phyloP scores from a whole-genome alignment of 2,113 vertebrate genomes.

The Pteronura brasiliensis region DNA sequence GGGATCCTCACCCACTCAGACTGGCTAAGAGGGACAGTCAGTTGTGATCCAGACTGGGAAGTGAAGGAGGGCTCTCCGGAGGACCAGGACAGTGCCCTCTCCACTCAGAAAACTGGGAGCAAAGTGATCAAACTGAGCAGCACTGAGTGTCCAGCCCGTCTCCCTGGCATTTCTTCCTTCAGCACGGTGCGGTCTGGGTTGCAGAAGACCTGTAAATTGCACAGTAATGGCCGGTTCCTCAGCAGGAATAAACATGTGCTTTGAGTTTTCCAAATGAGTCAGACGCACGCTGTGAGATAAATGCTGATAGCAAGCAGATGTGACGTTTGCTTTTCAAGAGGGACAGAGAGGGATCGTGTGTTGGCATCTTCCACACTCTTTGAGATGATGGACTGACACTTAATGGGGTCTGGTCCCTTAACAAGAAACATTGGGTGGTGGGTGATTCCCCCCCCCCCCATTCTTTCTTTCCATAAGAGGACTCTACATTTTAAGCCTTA shows the following conservation, averaged over 20 bases:
- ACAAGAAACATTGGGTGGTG: not conserved
- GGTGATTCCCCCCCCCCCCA: not conserved
- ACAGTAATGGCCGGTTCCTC: slow-evolving; percentile 81
- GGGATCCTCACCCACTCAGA: not conserved
- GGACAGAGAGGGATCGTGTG: slow-evolving; percentile 56
- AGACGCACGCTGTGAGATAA: slow-evolving; percentile 83
- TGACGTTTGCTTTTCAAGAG: slow-evolving; percentile 80
- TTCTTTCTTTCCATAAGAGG: slow-evolving; percentile 52
- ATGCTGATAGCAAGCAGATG: slow-evolving; percentile 89
- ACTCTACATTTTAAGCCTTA: slow-evolving; percentile 65
- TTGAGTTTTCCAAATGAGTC: slow-evolving; percentile 88
- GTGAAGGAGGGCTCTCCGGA: not conserved
- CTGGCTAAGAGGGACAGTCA: not conserved
- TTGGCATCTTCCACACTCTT: slow-evolving; percentile 63
- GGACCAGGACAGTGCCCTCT: slow-evolving; percentile 51
- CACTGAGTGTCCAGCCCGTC: slow-evolving; percentile 56
- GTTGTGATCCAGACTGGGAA: not conserved
- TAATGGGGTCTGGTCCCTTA: slow-evolving; percentile 39
- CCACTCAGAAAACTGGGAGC: slow-evolving; percentile 58
- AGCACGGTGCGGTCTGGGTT: slow-evolving; percentile 71
- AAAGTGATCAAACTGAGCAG: slow-evolving; percentile 71
- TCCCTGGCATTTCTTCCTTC: slow-evolving; percentile 68
- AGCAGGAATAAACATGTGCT: slow-evolving; percentile 87
- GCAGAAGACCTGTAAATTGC: slow-evolving; percentile 83
- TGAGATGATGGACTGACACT: slow-evolving; percentile 31